Evolutionary conservation across 2,888 invertebrate genomes (phyloP).

Genomic region (Acrobasis suavella): DNA sequence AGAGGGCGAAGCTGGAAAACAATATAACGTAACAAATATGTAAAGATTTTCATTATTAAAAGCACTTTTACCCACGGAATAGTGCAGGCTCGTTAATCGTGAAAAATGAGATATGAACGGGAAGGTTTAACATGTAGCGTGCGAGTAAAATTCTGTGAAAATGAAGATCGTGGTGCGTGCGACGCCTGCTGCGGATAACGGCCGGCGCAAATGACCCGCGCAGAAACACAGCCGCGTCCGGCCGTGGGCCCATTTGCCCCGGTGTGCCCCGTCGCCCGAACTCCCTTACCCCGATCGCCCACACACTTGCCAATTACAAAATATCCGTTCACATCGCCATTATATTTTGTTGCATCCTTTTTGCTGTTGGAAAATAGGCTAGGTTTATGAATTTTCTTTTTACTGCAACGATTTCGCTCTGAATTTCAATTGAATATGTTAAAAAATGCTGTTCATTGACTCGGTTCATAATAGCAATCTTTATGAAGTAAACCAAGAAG

Average conservation of each 20-base stretch:
- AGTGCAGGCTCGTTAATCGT: conserved; percentile 23
- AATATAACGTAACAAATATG: conserved; percentile 34
- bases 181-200: conserved; percentile 65
- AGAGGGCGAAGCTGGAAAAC: conserved; percentile 56
- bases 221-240: conserved; percentile 55
- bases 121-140: conserved; percentile 41
- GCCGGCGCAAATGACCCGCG: conserved; percentile 60
- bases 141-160: conserved; percentile 57
- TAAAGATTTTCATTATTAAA: conserved; percentile 20
- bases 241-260: conserved; percentile 27
- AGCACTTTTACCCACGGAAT: conserved; percentile 11
- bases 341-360: conserved; percentile 26
- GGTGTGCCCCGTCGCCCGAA: conserved; percentile 28
- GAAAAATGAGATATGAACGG: conserved; percentile 34
- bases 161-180: conserved; percentile 60
- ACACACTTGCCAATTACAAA: conserved; percentile 45
- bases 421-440: not conserved
- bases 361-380: conserved; percentile 14
- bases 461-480: not conserved
- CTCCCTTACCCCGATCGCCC: conserved; percentile 29
- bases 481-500: not conserved
- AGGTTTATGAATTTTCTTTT: conserved; percentile 20
- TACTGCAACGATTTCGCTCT: conserved; percentile 3
- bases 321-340: conserved; percentile 33
- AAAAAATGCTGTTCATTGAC: not conserved